These are phyloP conservation scores for Drosophila atroscutellata DNA, from an alignment of 2,888 invertebrate genomes.

Conservation along the genomic window DNA sequence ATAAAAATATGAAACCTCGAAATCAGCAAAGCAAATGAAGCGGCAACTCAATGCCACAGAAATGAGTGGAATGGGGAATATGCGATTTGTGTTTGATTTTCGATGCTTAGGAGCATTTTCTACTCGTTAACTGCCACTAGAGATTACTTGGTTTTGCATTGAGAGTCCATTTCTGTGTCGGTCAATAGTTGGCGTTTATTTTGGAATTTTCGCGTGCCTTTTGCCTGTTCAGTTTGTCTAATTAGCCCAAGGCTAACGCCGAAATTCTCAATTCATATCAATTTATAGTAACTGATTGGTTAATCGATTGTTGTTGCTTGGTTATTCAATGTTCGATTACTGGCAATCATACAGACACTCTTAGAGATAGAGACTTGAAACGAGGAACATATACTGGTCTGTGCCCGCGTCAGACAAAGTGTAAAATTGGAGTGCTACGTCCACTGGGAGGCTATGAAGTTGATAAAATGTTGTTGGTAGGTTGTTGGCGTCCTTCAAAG, in stretches of 20 bases:
- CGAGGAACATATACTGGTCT: background rate
- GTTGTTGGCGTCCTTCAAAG: background rate
- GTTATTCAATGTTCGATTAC: background rate
- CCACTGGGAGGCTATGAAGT: background rate
- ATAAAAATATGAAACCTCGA: conserved; percentile 65
- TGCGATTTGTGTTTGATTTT: background rate
- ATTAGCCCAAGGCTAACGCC: background rate
- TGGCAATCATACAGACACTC: background rate
- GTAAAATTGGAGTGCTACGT: background rate
- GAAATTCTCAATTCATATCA: background rate
- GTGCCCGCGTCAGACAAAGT: background rate
- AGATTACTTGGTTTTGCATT: background rate
- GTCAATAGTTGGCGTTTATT: background rate
- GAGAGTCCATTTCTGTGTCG: background rate
- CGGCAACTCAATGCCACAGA: conserved; percentile 26
- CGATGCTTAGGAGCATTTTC: background rate
- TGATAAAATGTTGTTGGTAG: background rate
- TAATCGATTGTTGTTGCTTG: background rate
- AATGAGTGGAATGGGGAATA: background rate
- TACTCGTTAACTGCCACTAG: conserved; percentile 13
- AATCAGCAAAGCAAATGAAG: conserved; percentile 76
- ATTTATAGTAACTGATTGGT: background rate
- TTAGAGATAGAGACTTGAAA: background rate
- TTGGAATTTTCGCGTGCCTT: background rate
- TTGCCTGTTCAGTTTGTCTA: background rate